These are phyloP conservation scores for Eristalis arbustorum DNA, from an alignment of 2,888 invertebrate species.

Conservation along the genomic window DNA sequence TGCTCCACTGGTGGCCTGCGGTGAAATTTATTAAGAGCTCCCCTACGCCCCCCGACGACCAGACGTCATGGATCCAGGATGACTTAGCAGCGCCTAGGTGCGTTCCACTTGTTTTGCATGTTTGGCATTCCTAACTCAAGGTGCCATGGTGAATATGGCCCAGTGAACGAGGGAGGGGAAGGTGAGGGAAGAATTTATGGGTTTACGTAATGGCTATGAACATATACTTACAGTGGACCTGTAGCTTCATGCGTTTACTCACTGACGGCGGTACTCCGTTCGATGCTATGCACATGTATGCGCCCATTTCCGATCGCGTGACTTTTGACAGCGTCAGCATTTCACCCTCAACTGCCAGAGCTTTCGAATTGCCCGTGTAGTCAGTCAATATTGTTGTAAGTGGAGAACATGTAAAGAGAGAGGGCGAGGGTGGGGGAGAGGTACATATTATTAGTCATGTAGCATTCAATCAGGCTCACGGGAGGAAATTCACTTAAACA, in stretches of 20 bases:
- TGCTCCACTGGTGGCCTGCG: slow-evolving; percentile 52
- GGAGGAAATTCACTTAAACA: slow-evolving; percentile 46
- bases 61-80: slow-evolving; percentile 21
- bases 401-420: slow-evolving; percentile 44
- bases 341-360: slow-evolving; percentile 88
- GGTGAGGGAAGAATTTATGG: slow-evolving; percentile 19
- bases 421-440: neutral
- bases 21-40: slow-evolving; percentile 53
- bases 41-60: neutral
- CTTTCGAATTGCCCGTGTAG: slow-evolving; percentile 79
- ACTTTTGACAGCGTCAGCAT: slow-evolving; percentile 90
- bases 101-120: slow-evolving; percentile 43
- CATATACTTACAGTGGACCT: slow-evolving; percentile 91
- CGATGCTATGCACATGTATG: slow-evolving; percentile 92
- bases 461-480: slow-evolving; percentile 35
- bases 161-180: neutral
- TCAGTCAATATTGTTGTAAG: slow-evolving; percentile 31
- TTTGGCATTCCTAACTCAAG: slow-evolving; percentile 37
- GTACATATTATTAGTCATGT: slow-evolving; percentile 30
- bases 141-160: neutral
- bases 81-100: slow-evolving; percentile 3
- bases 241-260: slow-evolving; percentile 94
- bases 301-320: slow-evolving; percentile 93
- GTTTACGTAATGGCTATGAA: slow-evolving; percentile 13
- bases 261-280: slow-evolving; percentile 94